These are phyloP conservation scores for Lithophane semibrunnea DNA, from an alignment of 2,888 invertebrate genomes.

Conservation along the genomic window DNA sequence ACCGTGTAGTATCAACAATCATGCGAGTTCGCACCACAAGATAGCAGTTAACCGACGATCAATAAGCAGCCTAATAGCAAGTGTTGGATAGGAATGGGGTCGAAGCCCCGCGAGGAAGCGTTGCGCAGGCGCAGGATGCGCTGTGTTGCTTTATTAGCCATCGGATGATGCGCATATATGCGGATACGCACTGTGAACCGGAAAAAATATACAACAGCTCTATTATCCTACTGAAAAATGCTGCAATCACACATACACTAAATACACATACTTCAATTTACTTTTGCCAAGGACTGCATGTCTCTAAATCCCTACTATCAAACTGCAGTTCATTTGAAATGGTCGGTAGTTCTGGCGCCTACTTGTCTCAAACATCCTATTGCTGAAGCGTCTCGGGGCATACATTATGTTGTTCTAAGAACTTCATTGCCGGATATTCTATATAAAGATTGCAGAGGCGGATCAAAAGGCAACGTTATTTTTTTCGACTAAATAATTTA, in stretches of 20 bases:
- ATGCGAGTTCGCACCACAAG: slow-evolving; percentile 14
- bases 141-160: slow-evolving; percentile 66
- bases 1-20: slow-evolving; percentile 40
- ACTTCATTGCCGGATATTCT: slow-evolving; percentile 8
- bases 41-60: slow-evolving; percentile 29
- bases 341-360: slow-evolving; percentile 40
- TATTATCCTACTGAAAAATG: slow-evolving; percentile 9
- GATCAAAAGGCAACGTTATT: slow-evolving; percentile 20
- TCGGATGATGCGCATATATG: slow-evolving; percentile 45
- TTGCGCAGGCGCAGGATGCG: slow-evolving; percentile 62
- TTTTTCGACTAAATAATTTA: slow-evolving; percentile 33
- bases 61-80: slow-evolving; percentile 21
- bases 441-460: slow-evolving; percentile 19
- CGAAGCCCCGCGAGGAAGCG: slow-evolving; percentile 64
- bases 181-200: slow-evolving; percentile 35
- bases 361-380: slow-evolving; percentile 46
- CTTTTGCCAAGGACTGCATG: slow-evolving; percentile 20
- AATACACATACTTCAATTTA: slow-evolving; percentile 2
- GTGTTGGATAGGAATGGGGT: slow-evolving; percentile 55
- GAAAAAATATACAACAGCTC: slow-evolving; percentile 26
- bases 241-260: background rate
- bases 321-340: slow-evolving; percentile 17
- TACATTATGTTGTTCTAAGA: slow-evolving; percentile 16
- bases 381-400: slow-evolving; percentile 14
- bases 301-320: slow-evolving; percentile 21